Evolutionary conservation across 1,140 invertebrate species (phyloP), one percentile per base, ranked within the genome.

Genomic region (Sitobion miscanthi): DNA sequence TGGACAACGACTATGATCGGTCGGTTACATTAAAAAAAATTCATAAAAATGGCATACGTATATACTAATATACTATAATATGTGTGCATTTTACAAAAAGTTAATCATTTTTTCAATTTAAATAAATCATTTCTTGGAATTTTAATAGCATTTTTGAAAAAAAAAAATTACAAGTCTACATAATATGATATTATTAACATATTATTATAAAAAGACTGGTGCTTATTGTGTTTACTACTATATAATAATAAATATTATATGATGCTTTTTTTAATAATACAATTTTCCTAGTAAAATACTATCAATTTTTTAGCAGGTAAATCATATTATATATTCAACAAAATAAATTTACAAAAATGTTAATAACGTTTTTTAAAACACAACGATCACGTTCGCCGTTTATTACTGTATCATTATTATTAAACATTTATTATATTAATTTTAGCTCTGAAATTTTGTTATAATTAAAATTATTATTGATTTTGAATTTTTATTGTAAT

Each of bases 181-280:
- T 85, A 8, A 25, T 42, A 90, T 85, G 8, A 85, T 52, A 88
- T 88, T 49, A 92, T 52, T 52, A 77, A 77, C 6, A 91, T 91
- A 57, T 57, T 57, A 77, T 77, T n/a, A 77, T 77, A 92, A 92
- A 92, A 92, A 92, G 91, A 92, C 91, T 92, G 91, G 91, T 92
- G 91, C 91, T 92, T 92, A 85, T 88, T 88, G 49, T 92, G 69
- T 92, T 45, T 90, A 77, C 82, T 82, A 91, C 45, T 91, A 91
- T 91, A 87, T 52, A 49, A 30, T 87, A 49, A 54, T 38, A 57
- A 38, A 89, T 89, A 88, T 88, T 88, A 88, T 77, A 17, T 4
- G 21, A 54, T 52, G 47, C 47, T 88, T 88, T 89, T 54, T 88
- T 89, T 89, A n/a, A 69, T 69, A 69, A 77, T 77, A 77, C 30